These are phyloP conservation scores for Portunus trituberculatus DNA, from an alignment of 1,140 invertebrate genomes.

Conservation along the genomic window DNA sequence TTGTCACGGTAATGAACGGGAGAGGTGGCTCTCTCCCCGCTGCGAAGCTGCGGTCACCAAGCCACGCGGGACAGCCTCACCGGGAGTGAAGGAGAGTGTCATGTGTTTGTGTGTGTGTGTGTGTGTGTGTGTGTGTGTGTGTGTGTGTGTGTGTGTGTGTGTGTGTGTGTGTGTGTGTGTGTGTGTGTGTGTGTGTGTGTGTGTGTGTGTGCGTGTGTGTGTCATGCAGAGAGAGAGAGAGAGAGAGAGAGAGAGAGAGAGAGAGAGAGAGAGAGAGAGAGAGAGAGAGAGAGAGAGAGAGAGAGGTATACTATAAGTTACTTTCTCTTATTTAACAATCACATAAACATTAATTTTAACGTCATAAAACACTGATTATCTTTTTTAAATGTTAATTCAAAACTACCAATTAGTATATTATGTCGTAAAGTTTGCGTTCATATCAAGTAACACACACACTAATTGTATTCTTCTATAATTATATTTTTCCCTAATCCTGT, in stretches of 20 bases:
- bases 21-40: constrained; percentile 59
- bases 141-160: neutral
- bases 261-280: neutral
- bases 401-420: no score
- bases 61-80: neutral
- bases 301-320: neutral
- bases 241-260: neutral
- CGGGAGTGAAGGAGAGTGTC: neutral
- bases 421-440: no score
- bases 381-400: no score
- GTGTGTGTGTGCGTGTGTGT: neutral
- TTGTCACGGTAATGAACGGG: constrained; percentile 69
- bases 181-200: neutral
- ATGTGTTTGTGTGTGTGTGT: neutral
- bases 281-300: neutral
- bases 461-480: no score
- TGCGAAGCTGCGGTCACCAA: constrained; percentile 54
- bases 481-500: no score
- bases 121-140: neutral
- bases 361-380: no score
- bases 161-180: neutral
- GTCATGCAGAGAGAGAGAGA: neutral
- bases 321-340: no score
- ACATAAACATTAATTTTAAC: no score
- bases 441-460: no score